A percentile compares a stretch with the other conserved stretches of the same genome.
Conservation (phyloP, 2,888 invertebrate genomes). For the Luperina nickerlii region DNA sequence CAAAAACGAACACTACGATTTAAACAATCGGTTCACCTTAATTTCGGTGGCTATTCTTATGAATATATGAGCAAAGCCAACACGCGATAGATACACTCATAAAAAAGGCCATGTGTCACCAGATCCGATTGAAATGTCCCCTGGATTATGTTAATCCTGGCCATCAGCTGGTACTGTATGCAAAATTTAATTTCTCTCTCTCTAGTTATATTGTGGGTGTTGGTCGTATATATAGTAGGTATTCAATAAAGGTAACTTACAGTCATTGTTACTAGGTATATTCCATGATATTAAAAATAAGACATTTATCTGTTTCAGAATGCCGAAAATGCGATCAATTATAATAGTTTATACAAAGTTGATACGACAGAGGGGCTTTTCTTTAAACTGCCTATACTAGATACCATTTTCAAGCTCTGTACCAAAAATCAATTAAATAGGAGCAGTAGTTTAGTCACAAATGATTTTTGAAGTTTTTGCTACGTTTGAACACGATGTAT, state of each 20-base stretch:
- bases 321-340: background rate
- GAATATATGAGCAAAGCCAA: slow-evolving; percentile 32
- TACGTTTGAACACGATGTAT: too few species aligned
- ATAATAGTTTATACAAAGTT: background rate
- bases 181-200: slow-evolving; percentile 39
- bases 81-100: slow-evolving; percentile 40
- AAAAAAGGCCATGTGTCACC: slow-evolving; percentile 59
- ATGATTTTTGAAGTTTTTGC: too few species aligned
- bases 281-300: background rate
- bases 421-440: too few species aligned
- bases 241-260: slow-evolving; percentile 21
- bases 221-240: background rate
- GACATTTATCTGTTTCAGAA: background rate
- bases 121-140: slow-evolving; percentile 55
- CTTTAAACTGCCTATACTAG: too few species aligned
- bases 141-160: slow-evolving; percentile 60
- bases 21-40: background rate
- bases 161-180: slow-evolving; percentile 59
- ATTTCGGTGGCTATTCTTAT: slow-evolving; percentile 23
- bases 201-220: slow-evolving; percentile 20
- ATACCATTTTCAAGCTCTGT: too few species aligned
- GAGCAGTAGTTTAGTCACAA: too few species aligned
- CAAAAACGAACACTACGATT: slow-evolving; percentile 12
- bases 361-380: too few species aligned
- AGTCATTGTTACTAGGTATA: background rate